A percentile compares a stretch with the other conserved stretches of the same genome.
Evolutionary conservation across 2,797 vertebrate genomes (phyloP).

Genomic region (Gastrophryne carolinensis): DNA sequence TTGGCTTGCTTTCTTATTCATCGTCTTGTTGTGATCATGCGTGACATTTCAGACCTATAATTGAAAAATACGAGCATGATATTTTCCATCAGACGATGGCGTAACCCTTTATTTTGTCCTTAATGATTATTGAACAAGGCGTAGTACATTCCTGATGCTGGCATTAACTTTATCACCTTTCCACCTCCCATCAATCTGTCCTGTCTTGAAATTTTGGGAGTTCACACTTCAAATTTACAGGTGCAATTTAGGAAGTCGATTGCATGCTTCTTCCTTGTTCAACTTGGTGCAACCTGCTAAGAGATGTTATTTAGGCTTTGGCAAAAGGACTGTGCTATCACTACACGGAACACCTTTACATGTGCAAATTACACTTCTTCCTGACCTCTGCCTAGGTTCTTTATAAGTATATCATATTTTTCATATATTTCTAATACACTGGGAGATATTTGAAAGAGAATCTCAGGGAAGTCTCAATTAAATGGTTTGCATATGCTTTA

Average conservation of each 20-base stretch:
- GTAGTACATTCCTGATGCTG: conserved; percentile 42
- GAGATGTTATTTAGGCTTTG: conserved; percentile 17
- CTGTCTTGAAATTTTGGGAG: conserved; percentile 66
- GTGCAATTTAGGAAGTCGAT: conserved; percentile 53
- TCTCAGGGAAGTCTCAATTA: too few relatives aligned
- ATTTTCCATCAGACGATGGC: conserved; percentile 36
- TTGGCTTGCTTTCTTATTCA: conserved; percentile 2
- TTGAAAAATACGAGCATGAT: conserved; percentile 27
- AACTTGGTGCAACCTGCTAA: conserved; percentile 33
- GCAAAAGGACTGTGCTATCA: not conserved
- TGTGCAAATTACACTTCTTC: conserved; percentile 21
- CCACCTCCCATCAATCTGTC: conserved; percentile 60
- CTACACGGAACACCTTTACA: not conserved
- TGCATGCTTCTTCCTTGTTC: conserved; percentile 29
- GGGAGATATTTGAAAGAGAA: too few relatives aligned
- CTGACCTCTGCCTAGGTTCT: too few relatives aligned
- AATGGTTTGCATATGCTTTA: too few relatives aligned
- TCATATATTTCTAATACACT: too few relatives aligned
- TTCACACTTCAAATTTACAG: conserved; percentile 67
- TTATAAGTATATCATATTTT: too few relatives aligned
- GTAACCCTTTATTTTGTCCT: conserved; percentile 17
- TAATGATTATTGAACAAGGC: conserved; percentile 50
- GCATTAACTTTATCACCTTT: conserved; percentile 41
- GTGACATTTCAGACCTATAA: conserved; percentile 19
- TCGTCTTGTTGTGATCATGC: conserved; percentile 27